Conservation (phyloP, 2,888 invertebrate genomes). For the Teleiodes luculella region DNA sequence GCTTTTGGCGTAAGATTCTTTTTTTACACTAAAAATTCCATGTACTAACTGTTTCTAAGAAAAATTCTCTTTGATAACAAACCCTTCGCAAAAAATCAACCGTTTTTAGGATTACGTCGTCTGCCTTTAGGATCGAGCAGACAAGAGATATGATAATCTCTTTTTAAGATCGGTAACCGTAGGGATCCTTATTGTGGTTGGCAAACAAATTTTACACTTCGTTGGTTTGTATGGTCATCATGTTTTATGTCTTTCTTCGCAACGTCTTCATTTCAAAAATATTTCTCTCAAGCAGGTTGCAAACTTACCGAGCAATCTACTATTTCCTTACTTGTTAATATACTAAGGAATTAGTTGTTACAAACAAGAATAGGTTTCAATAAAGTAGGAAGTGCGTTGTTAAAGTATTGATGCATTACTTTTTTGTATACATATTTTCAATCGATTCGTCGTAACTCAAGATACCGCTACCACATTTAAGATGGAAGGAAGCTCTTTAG, state of each 20-base stretch:
- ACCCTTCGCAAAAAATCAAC: constrained; percentile 32
- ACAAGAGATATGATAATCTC: constrained; percentile 36
- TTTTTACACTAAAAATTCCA: neutral
- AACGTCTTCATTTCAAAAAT: constrained; percentile 9
- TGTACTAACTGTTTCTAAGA: constrained; percentile 5
- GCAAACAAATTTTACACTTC: constrained; percentile 40
- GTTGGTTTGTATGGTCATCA: constrained; percentile 29
- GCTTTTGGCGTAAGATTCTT: neutral
- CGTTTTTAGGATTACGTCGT: constrained; percentile 36
- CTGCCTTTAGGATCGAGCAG: constrained; percentile 28
- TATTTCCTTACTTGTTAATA: neutral
- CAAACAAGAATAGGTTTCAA: constrained; percentile 19
- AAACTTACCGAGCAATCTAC: neutral
- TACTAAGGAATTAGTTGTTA: neutral
- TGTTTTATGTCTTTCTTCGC: constrained; percentile 20
- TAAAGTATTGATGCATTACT: constrained; percentile 8
- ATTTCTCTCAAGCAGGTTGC: constrained; percentile 10
- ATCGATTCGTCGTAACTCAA: too few species aligned
- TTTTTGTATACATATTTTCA: too few species aligned
- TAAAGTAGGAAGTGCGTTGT: constrained; percentile 33
- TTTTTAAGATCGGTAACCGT: constrained; percentile 36
- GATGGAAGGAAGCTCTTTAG: neutral
- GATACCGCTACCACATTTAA: neutral
- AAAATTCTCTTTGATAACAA: constrained; percentile 20
- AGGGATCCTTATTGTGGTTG: constrained; percentile 30